These are phyloP conservation scores for Drosophila sulfurigaster DNA, from an alignment of 1,140 invertebrate species.

Conservation along the genomic window DNA sequence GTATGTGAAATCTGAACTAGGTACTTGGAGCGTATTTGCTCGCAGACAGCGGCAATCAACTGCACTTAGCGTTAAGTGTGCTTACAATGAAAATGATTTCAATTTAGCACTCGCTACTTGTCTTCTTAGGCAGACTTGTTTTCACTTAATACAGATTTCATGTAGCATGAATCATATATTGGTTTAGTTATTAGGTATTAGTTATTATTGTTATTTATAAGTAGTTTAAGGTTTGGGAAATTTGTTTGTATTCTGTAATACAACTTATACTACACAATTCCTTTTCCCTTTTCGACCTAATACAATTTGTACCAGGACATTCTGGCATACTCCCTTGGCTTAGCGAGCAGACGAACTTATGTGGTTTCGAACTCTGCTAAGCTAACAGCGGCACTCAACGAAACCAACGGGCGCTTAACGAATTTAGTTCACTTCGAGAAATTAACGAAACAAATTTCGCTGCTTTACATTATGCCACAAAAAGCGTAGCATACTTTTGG, in stretches of 20 bases:
- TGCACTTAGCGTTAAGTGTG: conserved; percentile 67
- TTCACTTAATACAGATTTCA: neutral
- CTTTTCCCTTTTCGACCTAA: conserved; percentile 27
- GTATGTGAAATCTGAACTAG: conserved; percentile 45
- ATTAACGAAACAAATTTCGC: neutral
- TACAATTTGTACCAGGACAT: neutral
- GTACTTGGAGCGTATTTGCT: conserved; percentile 55
- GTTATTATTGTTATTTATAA: neutral
- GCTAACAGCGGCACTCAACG: neutral
- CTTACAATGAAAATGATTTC: conserved; percentile 48
- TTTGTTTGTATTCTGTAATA: neutral
- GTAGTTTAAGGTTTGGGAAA: neutral
- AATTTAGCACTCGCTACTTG: conserved; percentile 24
- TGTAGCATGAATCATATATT: neutral
- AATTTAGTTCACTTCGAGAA: conserved; percentile 5
- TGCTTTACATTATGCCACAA: neutral
- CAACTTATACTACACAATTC: neutral
- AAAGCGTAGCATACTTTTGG: neutral
- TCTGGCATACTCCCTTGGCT: conserved; percentile 14
- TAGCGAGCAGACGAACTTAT: neutral
- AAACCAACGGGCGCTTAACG: conserved; percentile 12
- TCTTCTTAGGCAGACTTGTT: neutral
- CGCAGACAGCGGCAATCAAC: conserved; percentile 57
- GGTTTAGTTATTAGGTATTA: neutral
- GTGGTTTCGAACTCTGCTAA: conserved; percentile 27